Conservation (phyloP, 2,113 vertebrate genomes). For the Cathartes aura region DNA sequence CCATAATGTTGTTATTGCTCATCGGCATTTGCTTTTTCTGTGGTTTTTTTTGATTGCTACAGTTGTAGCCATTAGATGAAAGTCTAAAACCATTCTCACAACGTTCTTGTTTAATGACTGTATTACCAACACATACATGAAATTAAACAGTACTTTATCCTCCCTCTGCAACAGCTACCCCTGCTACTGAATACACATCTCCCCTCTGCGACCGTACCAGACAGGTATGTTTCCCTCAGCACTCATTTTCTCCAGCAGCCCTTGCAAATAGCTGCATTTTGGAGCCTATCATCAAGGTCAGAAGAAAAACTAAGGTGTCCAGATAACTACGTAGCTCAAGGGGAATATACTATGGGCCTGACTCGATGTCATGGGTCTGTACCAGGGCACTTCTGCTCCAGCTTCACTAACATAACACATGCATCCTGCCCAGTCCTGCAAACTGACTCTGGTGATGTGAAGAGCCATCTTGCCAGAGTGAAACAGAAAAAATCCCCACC, state of each 20-base stretch:
- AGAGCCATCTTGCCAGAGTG: background rate
- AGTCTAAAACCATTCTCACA: background rate
- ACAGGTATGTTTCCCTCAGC: background rate
- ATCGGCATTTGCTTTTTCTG: background rate
- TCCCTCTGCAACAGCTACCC: background rate
- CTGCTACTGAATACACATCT: background rate
- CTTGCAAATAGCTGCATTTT: background rate
- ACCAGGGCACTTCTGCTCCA: background rate
- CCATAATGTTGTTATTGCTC: background rate
- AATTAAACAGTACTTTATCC: background rate
- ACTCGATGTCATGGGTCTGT: no score
- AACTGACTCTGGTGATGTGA: background rate
- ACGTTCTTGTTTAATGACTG: background rate
- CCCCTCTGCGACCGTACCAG: rapidly evolving
- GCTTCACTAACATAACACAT: background rate
- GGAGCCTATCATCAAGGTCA: background rate
- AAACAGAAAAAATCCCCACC: background rate
- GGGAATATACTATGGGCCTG: background rate
- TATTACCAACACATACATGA: background rate
- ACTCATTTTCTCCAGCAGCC: background rate
- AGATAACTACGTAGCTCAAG: background rate
- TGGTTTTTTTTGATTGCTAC: background rate
- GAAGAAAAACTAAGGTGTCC: background rate
- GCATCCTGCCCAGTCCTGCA: background rate
- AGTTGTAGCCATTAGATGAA: background rate